Evolutionary conservation across 2,113 vertebrate species (phyloP).

Genomic region (Salminus brasiliensis): DNA sequence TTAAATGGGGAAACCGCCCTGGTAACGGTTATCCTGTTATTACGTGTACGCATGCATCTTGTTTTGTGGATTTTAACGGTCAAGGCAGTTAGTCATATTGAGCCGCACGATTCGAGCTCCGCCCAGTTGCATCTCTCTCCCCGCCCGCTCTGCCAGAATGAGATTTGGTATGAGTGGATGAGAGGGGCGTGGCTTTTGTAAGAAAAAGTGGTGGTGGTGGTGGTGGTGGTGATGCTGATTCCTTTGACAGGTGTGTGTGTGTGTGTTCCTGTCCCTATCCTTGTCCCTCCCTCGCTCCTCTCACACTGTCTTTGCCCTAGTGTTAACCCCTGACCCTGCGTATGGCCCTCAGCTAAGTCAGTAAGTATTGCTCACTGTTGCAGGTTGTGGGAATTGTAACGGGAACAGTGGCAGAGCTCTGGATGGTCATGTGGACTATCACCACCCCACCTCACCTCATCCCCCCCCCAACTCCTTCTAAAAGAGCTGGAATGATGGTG

Average conservation of each 20-base stretch:
- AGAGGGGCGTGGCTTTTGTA: neutral
- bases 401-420: too few species aligned
- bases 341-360: conserved; percentile 15
- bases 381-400: neutral
- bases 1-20: conserved; percentile 3
- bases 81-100: conserved; percentile 27
- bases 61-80: conserved; percentile 24
- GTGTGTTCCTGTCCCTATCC: neutral
- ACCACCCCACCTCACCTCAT: too few species aligned
- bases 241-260: neutral
- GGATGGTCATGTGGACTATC: too few species aligned
- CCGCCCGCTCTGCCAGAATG: neutral
- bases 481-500: too few species aligned
- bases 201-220: too few species aligned
- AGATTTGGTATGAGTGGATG: conserved; percentile 26
- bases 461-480: too few species aligned
- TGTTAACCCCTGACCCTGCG: conserved; percentile 10
- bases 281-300: neutral
- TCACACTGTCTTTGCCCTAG: neutral
- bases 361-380: neutral
- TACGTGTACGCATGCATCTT: conserved; percentile 25
- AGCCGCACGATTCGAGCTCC: neutral
- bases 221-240: neutral
- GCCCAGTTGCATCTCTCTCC: neutral
- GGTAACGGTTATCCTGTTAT: conserved; percentile 42